Percentiles rank a stretch among this genome's conserved stretches.
These are phyloP conservation scores for Myotis brandtii DNA, from an alignment of 2,113 vertebrate species.

Conservation along the genomic window DNA sequence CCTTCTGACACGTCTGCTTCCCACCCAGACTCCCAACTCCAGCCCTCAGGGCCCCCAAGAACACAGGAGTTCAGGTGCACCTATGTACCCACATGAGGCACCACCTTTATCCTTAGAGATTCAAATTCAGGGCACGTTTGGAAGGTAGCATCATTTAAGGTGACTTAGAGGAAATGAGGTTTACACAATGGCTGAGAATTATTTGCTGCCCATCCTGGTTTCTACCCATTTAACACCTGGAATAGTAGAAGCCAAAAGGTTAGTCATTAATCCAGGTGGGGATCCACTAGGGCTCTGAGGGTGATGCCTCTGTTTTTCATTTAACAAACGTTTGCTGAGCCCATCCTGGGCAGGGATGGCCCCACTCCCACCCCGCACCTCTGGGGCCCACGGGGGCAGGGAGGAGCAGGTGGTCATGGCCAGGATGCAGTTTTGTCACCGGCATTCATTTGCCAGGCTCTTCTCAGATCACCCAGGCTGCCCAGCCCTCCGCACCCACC, in stretches of 20 bases:
- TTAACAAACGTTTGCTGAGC: background rate
- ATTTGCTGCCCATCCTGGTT: background rate
- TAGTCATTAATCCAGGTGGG: background rate
- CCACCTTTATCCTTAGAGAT: background rate
- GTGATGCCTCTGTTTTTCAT: background rate
- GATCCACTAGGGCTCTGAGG: background rate
- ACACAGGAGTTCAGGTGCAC: background rate
- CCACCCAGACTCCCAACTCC: background rate
- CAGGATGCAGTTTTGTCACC: background rate
- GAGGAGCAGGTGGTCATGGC: background rate
- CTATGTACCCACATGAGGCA: background rate
- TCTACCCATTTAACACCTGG: background rate
- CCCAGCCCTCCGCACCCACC: fast-evolving
- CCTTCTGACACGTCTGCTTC: slow-evolving; percentile 62
- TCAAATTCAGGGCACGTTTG: background rate
- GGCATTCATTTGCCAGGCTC: background rate
- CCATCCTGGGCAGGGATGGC: background rate
- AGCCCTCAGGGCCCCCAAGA: background rate
- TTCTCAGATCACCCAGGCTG: background rate
- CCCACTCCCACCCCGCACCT: fast-evolving
- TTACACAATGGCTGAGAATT: background rate
- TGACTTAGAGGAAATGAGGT: background rate
- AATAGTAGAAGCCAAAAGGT: background rate
- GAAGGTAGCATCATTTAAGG: background rate
- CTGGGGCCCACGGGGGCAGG: background rate